Base-by-base conservation (phyloP, 2,113 vertebrate genomes). In the Cephalopterus ornatus region DNA sequence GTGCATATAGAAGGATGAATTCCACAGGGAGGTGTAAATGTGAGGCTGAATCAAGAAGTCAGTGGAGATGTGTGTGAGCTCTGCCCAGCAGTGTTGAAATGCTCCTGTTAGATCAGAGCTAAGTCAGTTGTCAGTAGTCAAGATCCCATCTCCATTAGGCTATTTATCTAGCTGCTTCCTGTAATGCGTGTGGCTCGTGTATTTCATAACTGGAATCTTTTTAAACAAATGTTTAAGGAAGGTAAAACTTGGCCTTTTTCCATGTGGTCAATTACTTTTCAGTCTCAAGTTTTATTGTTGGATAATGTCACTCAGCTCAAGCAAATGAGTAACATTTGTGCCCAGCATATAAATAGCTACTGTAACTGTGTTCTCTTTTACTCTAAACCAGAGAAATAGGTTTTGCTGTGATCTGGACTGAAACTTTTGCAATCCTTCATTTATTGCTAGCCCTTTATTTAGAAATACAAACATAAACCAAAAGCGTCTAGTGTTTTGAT, bases 21-120 rank as follows among this genome's bases (percentile, higher is more conserved):
- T 93, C 71, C 59, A 22, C 4, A 17, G 27, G 47, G 28, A 46
- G 11, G 4, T 63, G 17, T 18, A 37, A 30, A 35, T 4, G 8
- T n/a, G 71, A 94, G 44, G 56, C 61, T 59, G 59, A 47, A 85
- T 49, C 14, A 50, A 47, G 55, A 58, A 65, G 17, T 22, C 56
- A 8, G 0, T 33, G 80, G 56, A 55, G 52, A 58, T 14, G 41
- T 27, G 44, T 18, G 1, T 1, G 1, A 76, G 72, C 61, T 84
- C 70, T 89, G 76, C 41, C 50, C 35, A 67, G 52, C 26, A 22
- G 16, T 7, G 24, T 46, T 68, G 37, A 86, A 90, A 47, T 39
- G 71, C 42, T 83, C 67, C 30, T 70, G 41, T 70, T 71, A 56
- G 42, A 59, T 35, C 53, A 89, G 22, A 81, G 32, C 65, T 65